These are phyloP conservation scores for Barypeithes pellucidus DNA, from an alignment of 2,888 invertebrate species.

Conservation along the genomic window DNA sequence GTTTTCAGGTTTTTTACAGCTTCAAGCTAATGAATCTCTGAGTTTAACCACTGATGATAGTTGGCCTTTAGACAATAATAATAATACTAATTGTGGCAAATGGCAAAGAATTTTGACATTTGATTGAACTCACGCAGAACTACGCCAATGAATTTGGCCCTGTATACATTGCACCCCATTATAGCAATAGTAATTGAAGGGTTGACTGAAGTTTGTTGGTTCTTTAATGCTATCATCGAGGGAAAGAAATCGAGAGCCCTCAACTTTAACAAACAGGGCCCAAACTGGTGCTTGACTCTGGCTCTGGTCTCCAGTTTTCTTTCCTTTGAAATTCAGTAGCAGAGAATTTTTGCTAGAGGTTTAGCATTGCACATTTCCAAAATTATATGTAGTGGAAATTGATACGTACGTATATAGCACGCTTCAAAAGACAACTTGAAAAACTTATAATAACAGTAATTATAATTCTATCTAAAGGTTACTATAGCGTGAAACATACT, in stretches of 20 bases:
- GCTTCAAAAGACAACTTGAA: too few species aligned
- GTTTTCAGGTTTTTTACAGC: too few species aligned
- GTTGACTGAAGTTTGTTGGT: constrained; percentile 63
- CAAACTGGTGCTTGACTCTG: constrained; percentile 54
- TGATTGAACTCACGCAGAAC: neutral
- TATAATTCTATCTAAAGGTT: too few species aligned
- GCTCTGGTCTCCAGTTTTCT: constrained; percentile 23
- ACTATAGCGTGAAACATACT: too few species aligned
- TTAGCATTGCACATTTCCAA: neutral
- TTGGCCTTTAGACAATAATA: too few species aligned
- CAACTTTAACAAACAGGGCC: constrained; percentile 60
- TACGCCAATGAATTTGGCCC: constrained; percentile 43
- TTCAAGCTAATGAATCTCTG: too few species aligned
- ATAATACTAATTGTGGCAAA: too few species aligned
- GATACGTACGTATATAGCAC: too few species aligned
- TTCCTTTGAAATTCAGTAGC: constrained; percentile 22
- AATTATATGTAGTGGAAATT: neutral
- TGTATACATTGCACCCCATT: constrained; percentile 59
- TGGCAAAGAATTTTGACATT: neutral
- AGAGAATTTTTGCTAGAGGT: neutral
- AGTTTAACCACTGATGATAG: too few species aligned
- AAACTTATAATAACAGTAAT: too few species aligned
- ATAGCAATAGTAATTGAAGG: constrained; percentile 66
- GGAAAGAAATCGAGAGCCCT: constrained; percentile 62
- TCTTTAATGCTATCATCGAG: constrained; percentile 62